Evolutionary conservation across 1,140 invertebrate genomes (phyloP).

Genomic region (Octopus sinensis): DNA sequence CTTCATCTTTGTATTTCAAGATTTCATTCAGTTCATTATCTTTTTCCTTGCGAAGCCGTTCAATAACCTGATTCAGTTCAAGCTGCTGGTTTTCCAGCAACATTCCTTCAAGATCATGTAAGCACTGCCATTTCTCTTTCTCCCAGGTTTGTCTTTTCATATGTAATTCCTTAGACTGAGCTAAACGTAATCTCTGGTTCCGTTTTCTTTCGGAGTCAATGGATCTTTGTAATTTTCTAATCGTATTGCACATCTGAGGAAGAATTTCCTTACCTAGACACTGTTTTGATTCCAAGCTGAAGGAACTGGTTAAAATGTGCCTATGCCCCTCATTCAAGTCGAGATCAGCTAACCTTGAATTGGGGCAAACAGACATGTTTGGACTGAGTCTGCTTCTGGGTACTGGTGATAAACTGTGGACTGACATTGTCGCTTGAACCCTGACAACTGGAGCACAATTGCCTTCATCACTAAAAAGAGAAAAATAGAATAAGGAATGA

Average conservation of each 20-base stretch:
- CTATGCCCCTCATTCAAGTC: no score
- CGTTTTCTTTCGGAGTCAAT: slow-evolving; percentile 4
- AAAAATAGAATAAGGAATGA: no score
- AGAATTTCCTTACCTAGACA: no score
- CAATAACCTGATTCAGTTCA: background rate
- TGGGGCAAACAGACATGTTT: no score
- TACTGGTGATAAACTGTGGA: no score
- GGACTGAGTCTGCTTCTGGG: no score
- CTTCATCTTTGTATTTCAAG: slow-evolving; percentile 16
- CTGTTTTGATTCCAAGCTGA: no score
- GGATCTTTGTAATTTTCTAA: background rate
- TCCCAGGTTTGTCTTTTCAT: background rate
- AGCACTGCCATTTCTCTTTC: background rate
- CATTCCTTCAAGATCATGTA: background rate
- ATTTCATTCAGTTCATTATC: slow-evolving; percentile 9
- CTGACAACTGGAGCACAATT: no score
- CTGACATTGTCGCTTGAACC: no score
- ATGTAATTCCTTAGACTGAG: background rate
- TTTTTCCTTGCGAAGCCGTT: background rate
- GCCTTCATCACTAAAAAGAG: no score
- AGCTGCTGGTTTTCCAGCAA: background rate
- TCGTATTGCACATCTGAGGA: background rate
- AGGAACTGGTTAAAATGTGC: no score
- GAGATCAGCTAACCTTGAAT: no score
- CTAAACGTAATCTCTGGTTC: background rate